Conservation (phyloP, 1,140 invertebrate genomes). For the Coptotermes formosanus region DNA sequence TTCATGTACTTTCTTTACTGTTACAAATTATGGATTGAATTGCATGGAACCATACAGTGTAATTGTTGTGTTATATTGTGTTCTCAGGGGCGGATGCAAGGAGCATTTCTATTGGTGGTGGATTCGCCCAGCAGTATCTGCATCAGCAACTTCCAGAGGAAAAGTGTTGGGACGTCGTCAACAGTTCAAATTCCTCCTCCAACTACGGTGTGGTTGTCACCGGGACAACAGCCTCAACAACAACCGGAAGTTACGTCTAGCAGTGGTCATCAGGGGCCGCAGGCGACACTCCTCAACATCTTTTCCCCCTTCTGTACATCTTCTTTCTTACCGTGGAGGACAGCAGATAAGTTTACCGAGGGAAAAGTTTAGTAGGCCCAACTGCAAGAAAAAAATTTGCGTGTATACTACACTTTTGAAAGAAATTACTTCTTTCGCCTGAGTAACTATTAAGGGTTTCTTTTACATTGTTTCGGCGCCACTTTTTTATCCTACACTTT, state of each 20-base stretch:
- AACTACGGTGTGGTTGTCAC: neutral
- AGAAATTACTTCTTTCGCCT: neutral
- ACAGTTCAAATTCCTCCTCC: neutral
- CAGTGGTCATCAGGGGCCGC: neutral
- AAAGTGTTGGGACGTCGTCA: slow-evolving; percentile 14
- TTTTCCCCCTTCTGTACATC: neutral
- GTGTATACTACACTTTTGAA: neutral
- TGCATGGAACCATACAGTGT: neutral
- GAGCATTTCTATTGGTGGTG: slow-evolving; percentile 29
- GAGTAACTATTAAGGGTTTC: neutral
- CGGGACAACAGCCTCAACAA: neutral
- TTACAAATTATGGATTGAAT: neutral
- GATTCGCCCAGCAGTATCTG: slow-evolving; percentile 22
- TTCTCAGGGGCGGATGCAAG: slow-evolving; percentile 29
- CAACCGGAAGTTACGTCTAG: slow-evolving; percentile 12
- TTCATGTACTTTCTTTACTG: neutral
- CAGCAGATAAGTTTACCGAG: neutral
- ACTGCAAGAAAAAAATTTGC: neutral
- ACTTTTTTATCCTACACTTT: neutral
- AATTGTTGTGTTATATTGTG: neutral
- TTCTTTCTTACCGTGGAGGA: neutral
- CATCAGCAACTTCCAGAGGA: slow-evolving; percentile 4
- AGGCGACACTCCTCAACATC: neutral
- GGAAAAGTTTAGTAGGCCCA: neutral
- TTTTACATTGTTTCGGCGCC: neutral